Percentiles rank a stretch among this genome's conserved stretches.
phyloP scores from a whole-genome alignment of 2,888 invertebrate genomes.

The Pterostichus madidus region DNA sequence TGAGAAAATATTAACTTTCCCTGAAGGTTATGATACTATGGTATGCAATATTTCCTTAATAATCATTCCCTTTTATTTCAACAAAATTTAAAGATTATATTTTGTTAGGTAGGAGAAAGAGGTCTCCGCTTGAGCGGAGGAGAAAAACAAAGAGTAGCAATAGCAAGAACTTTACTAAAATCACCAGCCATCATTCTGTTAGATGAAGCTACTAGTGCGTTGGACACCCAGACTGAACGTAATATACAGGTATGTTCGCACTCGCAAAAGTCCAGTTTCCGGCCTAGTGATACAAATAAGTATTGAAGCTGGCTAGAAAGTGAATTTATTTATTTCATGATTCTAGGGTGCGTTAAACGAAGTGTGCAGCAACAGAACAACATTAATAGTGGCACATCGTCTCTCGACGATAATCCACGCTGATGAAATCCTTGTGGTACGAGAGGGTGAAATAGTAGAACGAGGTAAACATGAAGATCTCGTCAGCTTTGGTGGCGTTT shows the following conservation, averaged over 20 bases:
- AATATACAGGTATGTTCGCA: conserved; percentile 84
- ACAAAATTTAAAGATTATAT: background rate
- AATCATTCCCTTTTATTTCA: background rate
- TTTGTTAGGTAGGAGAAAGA: conserved; percentile 93
- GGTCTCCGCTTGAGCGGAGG: conserved; percentile 97
- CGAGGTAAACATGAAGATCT: conserved; percentile 91
- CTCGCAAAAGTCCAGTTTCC: background rate
- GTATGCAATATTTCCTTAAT: conserved; percentile 74
- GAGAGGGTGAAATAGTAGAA: conserved; percentile 95
- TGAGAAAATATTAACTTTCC: conserved; percentile 93
- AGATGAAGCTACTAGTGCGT: conserved; percentile 97
- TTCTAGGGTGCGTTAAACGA: conserved; percentile 85
- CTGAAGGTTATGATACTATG: conserved; percentile 91
- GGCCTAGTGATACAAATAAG: no score
- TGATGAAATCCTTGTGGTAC: conserved; percentile 95
- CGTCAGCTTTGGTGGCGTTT: conserved; percentile 85
- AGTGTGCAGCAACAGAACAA: conserved; percentile 92
- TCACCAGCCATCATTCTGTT: conserved; percentile 93
- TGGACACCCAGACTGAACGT: conserved; percentile 97
- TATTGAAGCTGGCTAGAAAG: no score
- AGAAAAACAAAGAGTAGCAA: conserved; percentile 98
- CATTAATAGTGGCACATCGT: conserved; percentile 96
- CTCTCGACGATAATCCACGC: conserved; percentile 97
- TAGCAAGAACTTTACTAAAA: conserved; percentile 96
- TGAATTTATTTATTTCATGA: background rate